phyloP scores from a whole-genome alignment of 1,140 invertebrate genomes.

The Dryas iulia region DNA sequence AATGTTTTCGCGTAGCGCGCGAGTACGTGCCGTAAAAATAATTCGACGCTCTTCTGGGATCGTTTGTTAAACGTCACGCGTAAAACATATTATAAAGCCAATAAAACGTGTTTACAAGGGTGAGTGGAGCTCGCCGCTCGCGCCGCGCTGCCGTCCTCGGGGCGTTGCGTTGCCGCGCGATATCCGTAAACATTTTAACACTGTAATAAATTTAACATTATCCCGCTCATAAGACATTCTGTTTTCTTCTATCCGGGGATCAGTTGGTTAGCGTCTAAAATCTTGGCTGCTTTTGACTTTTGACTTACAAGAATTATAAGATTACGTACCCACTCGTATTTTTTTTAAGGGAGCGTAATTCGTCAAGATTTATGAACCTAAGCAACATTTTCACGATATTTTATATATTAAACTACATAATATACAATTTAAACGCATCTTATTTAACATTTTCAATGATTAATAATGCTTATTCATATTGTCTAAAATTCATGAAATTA shows the following conservation, averaged over 20 bases:
- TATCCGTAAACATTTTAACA: constrained; percentile 79
- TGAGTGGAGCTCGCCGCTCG: constrained; percentile 61
- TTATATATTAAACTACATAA: no score
- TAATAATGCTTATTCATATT: no score
- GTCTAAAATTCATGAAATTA: no score
- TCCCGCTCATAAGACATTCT: constrained; percentile 76
- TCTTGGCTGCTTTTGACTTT: constrained; percentile 59
- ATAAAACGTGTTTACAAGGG: constrained; percentile 81
- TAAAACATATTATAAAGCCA: constrained; percentile 81
- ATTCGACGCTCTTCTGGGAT: constrained; percentile 75
- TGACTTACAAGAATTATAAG: constrained; percentile 23
- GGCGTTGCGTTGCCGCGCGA: constrained; percentile 55
- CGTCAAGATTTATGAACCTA: neutral
- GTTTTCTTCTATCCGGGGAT: constrained; percentile 74
- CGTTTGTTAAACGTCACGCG: constrained; percentile 80
- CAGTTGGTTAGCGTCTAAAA: constrained; percentile 76
- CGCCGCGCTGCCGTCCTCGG: constrained; percentile 31
- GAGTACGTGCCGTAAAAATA: constrained; percentile 77
- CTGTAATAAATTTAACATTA: constrained; percentile 79
- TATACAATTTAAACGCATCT: no score
- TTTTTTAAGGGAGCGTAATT: neutral
- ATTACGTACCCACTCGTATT: neutral
- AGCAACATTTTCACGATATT: neutral
- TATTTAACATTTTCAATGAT: neutral
- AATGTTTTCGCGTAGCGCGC: constrained; percentile 62